Evolutionary conservation across 2,113 vertebrate species (phyloP).

Genomic region (Arenaria interpres): DNA sequence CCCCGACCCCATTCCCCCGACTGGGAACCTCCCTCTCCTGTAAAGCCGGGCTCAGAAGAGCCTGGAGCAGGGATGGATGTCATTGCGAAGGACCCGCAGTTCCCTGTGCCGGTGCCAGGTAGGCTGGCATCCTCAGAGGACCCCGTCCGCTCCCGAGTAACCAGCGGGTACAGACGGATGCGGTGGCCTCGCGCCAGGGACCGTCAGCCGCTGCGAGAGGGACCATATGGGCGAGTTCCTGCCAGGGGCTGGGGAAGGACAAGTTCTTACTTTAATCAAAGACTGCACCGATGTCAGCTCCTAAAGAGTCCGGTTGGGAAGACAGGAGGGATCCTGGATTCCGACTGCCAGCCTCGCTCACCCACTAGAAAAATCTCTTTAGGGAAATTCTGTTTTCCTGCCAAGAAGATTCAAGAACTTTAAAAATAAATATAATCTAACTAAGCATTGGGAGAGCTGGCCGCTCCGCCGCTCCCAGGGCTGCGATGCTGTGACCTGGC

Average conservation of each 20-base stretch:
- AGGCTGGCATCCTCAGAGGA: neutral
- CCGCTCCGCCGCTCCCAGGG: neutral
- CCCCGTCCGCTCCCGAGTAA: neutral
- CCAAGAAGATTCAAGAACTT: constrained; percentile 43
- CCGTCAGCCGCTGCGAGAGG: neutral
- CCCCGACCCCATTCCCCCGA: no score
- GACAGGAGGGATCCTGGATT: constrained; percentile 9
- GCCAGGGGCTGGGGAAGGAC: constrained; percentile 6
- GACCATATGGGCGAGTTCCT: neutral
- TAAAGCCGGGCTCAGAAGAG: neutral
- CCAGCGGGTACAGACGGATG: neutral
- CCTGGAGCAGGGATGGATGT: neutral
- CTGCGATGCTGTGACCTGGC: accelerated
- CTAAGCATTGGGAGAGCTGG: neutral
- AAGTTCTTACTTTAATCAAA: neutral
- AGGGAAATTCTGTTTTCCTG: constrained; percentile 33
- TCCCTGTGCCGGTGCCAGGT: neutral
- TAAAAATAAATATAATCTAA: neutral
- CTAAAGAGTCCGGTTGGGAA: neutral
- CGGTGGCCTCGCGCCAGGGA: neutral
- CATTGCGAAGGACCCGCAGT: accelerated
- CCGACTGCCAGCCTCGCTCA: constrained; percentile 17
- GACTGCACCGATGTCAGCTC: neutral
- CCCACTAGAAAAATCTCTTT: constrained; percentile 28
- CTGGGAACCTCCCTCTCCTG: accelerated